Conservation (phyloP, 2,797 vertebrate genomes). For the Danio kyathit region DNA sequence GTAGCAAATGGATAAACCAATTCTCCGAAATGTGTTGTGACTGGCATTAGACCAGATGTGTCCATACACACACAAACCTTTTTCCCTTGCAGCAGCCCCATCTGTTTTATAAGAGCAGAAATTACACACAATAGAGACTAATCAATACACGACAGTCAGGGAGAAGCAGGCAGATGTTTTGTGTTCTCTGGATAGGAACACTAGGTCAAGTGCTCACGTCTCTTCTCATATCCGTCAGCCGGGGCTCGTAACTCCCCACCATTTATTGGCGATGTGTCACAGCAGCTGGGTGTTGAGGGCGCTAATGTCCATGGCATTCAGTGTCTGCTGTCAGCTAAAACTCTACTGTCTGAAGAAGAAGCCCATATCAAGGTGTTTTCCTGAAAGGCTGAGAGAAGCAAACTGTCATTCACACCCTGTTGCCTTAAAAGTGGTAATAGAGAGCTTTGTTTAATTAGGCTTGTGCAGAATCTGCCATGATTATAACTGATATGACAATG, state of each 20-base stretch:
- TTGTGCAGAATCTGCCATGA: background rate
- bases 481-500: slow-evolving; percentile 30
- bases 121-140: slow-evolving; percentile 43
- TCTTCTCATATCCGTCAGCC: slow-evolving; percentile 55
- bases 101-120: slow-evolving; percentile 59
- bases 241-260: slow-evolving; percentile 43
- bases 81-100: slow-evolving; percentile 52
- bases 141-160: slow-evolving; percentile 51
- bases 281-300: slow-evolving; percentile 27
- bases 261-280: slow-evolving; percentile 59
- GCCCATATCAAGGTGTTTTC: slow-evolving; percentile 21
- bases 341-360: slow-evolving; percentile 44
- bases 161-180: slow-evolving; percentile 50
- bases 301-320: slow-evolving; percentile 55
- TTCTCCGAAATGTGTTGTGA: slow-evolving; percentile 31
- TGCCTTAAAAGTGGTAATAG: slow-evolving; percentile 35
- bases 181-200: slow-evolving; percentile 43
- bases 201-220: slow-evolving; percentile 55
- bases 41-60: slow-evolving; percentile 42
- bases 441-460: slow-evolving; percentile 2
- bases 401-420: slow-evolving; percentile 28
- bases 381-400: slow-evolving; percentile 20
- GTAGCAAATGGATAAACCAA: slow-evolving; percentile 31
- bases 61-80: slow-evolving; percentile 20
- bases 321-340: slow-evolving; percentile 48